Evolutionary conservation across 2,888 invertebrate species (phyloP).

Genomic region (Oligia fasciuncula): DNA sequence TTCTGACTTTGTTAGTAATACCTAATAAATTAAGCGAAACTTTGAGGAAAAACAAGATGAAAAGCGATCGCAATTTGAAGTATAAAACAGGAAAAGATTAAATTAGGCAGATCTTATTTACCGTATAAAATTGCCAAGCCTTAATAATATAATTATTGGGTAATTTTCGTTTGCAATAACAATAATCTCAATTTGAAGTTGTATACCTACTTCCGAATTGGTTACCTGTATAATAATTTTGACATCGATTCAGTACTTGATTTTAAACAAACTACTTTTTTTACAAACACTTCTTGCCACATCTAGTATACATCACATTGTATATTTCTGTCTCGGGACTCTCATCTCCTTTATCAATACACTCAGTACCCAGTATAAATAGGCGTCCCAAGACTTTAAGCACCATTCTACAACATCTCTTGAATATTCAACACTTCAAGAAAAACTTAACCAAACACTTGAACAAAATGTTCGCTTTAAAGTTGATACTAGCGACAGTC

Average conservation of each 20-base stretch:
- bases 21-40: no score
- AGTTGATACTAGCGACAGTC: conserved; percentile 38
- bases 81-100: no score
- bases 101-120: no score
- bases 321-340: conserved; percentile 3
- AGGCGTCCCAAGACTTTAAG: not conserved
- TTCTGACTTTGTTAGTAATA: no score
- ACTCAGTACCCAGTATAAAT: conserved; percentile 38
- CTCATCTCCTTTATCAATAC: conserved; percentile 17
- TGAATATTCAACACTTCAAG: conserved; percentile 6
- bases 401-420: conserved; percentile 31
- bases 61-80: no score
- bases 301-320: conserved; percentile 9
- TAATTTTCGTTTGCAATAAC: no score
- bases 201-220: no score
- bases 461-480: conserved; percentile 39
- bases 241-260: not conserved
- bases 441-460: not conserved
- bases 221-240: not conserved
- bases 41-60: no score
- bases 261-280: not conserved
- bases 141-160: no score
- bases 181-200: no score
- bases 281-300: not conserved
- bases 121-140: no score